phyloP scores from a whole-genome alignment of 2,888 invertebrate genomes.

The Isoperla grammatica region DNA sequence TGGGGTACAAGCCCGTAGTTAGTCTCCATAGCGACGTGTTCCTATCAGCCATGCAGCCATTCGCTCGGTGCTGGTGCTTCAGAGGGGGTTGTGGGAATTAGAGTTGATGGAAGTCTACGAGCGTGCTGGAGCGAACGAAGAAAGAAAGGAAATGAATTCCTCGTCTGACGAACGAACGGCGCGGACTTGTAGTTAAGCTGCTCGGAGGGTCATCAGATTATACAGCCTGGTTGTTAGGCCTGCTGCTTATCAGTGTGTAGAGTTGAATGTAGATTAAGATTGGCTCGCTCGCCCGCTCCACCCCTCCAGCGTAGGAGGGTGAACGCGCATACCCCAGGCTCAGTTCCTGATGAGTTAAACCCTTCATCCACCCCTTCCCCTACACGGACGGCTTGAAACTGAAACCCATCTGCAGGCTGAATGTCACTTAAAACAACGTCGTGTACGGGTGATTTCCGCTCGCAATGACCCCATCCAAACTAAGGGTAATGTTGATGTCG shows the following conservation, averaged over 20 bases:
- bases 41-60: slow-evolving; percentile 16
- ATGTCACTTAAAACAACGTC: background rate
- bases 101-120: slow-evolving; percentile 23
- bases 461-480: slow-evolving; percentile 12
- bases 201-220: slow-evolving; percentile 16
- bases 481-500: slow-evolving; percentile 7
- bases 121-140: background rate
- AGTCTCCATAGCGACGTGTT: slow-evolving; percentile 16
- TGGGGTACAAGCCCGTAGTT: background rate
- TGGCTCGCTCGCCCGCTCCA: background rate
- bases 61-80: background rate
- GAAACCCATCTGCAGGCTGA: slow-evolving; percentile 11
- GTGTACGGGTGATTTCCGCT: slow-evolving; percentile 10
- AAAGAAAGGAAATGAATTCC: slow-evolving; percentile 10
- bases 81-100: slow-evolving; percentile 19
- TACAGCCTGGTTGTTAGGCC: slow-evolving; percentile 12
- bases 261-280: background rate
- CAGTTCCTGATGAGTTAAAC: slow-evolving; percentile 1
- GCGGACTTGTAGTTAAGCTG: slow-evolving; percentile 3
- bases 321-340: background rate
- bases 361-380: background rate
- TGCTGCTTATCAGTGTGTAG: too few species aligned
- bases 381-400: slow-evolving; percentile 1
- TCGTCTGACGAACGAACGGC: background rate
- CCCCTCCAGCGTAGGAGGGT: background rate